Base-by-base conservation (phyloP, 2,888 invertebrate genomes). In the Antitype chi region DNA sequence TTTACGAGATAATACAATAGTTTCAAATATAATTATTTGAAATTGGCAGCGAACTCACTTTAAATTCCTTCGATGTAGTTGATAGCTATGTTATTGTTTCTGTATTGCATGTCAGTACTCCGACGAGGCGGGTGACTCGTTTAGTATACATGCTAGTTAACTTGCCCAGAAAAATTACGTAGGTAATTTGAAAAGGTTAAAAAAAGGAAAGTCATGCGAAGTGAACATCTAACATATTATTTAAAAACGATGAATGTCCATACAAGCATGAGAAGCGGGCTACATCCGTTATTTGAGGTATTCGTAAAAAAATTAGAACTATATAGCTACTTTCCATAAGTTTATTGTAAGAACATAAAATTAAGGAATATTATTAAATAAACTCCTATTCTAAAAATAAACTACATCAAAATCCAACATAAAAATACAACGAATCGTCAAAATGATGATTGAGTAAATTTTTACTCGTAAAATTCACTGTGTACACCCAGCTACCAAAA, bases 81-180 rank as follows among this genome's bases (percentile, higher is more conserved):
- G 60, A 74, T 66, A 63, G 64, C 57, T 47, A n/a, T 59, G 57
- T 62, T 72, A 70, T 70, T 80, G 74, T 75, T 52, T 80, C 11
- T 75, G 23, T 72, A 84, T 80, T 75, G 74, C 72, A 82, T 84
- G 74, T 70, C 23, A 62, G 23, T 66, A 52, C 23, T 69, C 17
- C 13, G 60, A 66, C 28, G 43, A 80, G 57, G 25, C 80, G 60
- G n/a, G 23, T 82, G 82, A 74, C n/a, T 57, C 66, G 70, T 82
- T 84, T 49, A 72, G 32, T 49, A 57, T 57, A 13, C 11, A 28
- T 11, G 67, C 49, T 62, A 62, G 25, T 28, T 25, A 8, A 38
- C 84, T 84, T 47, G 47, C 78, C 52, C 38, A 28, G 3, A 38
- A 68, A 62, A 57, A 32, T 57, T 17, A 38, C 8, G 8, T 38